Evolutionary conservation across 2,113 vertebrate genomes (phyloP).

Genomic region (Nyctibius bracteatus): DNA sequence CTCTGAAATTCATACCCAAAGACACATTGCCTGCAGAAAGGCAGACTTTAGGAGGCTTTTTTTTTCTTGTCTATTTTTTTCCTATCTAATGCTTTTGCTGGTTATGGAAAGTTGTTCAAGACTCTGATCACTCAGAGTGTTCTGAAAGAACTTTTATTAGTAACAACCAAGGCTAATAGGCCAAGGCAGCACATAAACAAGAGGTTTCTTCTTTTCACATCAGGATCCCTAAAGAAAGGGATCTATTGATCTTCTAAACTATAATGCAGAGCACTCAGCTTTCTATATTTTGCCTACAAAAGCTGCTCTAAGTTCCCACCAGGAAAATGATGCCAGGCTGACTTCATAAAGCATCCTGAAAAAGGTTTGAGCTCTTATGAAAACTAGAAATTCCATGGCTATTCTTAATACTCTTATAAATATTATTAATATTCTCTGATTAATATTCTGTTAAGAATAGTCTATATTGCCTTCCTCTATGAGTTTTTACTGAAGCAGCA

Average conservation of each 20-base stretch:
- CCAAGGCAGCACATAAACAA: constrained; percentile 31
- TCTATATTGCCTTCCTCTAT: not conserved
- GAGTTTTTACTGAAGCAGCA: not conserved
- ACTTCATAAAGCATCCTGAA: not conserved
- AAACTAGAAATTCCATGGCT: not conserved
- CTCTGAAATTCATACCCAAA: not conserved
- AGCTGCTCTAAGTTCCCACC: not conserved
- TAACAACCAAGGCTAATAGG: constrained; percentile 19
- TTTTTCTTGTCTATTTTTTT: not conserved
- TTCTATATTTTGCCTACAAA: constrained; percentile 58
- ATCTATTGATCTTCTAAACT: constrained; percentile 45
- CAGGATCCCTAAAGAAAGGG: constrained; percentile 45
- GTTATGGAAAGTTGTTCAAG: not conserved
- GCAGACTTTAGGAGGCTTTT: not conserved
- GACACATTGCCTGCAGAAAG: not conserved
- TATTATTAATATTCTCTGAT: not conserved
- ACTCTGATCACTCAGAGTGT: not conserved
- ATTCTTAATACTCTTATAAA: not conserved
- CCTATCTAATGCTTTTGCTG: not conserved
- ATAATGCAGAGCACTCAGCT: constrained; percentile 23
- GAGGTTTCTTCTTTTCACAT: constrained; percentile 54
- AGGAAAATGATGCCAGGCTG: constrained; percentile 13
- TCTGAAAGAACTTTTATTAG: constrained; percentile 52
- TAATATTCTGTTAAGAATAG: not conserved
- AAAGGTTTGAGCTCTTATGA: not conserved